These are phyloP conservation scores for Brachypterus glaber DNA, from an alignment of 2,888 invertebrate genomes.

Conservation along the genomic window DNA sequence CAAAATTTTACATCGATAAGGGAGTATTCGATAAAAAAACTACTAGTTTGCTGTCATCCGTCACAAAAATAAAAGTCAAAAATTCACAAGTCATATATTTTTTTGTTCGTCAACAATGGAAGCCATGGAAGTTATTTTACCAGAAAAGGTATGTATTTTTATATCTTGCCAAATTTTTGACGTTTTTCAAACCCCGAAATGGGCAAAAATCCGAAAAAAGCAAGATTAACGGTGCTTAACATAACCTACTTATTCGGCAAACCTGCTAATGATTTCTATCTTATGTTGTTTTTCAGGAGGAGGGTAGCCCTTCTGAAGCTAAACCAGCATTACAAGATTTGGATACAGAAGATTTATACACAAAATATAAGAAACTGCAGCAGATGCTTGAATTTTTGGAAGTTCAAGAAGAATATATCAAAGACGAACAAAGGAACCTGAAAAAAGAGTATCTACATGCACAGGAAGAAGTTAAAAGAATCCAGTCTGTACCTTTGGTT, in stretches of 20 bases:
- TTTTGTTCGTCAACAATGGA: conserved; percentile 50
- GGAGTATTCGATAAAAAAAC: too few species aligned
- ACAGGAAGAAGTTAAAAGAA: conserved; percentile 95
- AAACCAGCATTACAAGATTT: conserved; percentile 68
- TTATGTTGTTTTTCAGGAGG: conserved; percentile 46
- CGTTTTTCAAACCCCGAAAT: too few species aligned
- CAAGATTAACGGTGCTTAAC: too few species aligned
- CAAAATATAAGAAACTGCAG: conserved; percentile 95
- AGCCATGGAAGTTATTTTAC: conserved; percentile 69
- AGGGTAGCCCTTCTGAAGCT: conserved; percentile 56
- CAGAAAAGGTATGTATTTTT: conserved; percentile 63
- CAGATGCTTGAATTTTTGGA: conserved; percentile 93
- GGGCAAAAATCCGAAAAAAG: too few species aligned
- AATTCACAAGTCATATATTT: conserved; percentile 16
- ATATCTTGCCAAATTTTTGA: too few species aligned
- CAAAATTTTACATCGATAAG: too few species aligned
- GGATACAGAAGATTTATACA: conserved; percentile 89
- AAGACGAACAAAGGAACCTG: conserved; percentile 96
- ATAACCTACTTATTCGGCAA: too few species aligned
- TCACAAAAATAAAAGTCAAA: too few species aligned
- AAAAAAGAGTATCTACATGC: conserved; percentile 99
- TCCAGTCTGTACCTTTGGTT: conserved; percentile 96
- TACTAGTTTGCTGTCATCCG: too few species aligned
- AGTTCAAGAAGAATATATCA: conserved; percentile 99
- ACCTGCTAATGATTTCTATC: too few species aligned